phyloP scores from a whole-genome alignment of 2,888 invertebrate species.

The Thymelicus lineola region DNA sequence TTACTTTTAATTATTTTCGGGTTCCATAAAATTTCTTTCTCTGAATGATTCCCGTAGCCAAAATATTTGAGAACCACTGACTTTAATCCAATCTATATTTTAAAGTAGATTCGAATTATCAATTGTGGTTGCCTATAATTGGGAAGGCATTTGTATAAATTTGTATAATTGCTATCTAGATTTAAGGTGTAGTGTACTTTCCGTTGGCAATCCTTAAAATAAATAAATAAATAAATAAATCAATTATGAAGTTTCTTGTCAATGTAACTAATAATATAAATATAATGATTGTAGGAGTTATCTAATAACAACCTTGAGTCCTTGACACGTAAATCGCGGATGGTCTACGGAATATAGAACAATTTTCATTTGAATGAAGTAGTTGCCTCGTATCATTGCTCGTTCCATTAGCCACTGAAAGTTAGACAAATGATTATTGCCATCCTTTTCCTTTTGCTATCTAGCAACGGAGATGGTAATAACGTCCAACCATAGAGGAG shows the following conservation, averaged over 20 bases:
- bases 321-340: conserved; percentile 1
- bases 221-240: too few species aligned
- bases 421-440: conserved; percentile 22
- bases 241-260: background rate
- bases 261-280: background rate
- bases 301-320: conserved; percentile 10
- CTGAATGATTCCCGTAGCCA: too few species aligned
- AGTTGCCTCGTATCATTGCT: conserved; percentile 6
- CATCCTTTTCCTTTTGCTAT: conserved; percentile 29
- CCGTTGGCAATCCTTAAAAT: too few species aligned
- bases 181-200: too few species aligned
- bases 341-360: conserved; percentile 18
- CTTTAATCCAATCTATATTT: too few species aligned
- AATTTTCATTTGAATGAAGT: conserved; percentile 25
- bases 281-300: background rate
- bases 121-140: too few species aligned
- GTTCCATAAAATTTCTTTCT: too few species aligned
- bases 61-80: too few species aligned
- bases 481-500: background rate
- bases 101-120: background rate
- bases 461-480: conserved; percentile 16
- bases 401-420: conserved; percentile 23
- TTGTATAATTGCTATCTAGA: too few species aligned
- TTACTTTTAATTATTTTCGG: too few species aligned
- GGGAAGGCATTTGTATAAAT: too few species aligned